Evolutionary conservation across 2,797 vertebrate species (phyloP), one percentile per base, ranked within the genome.

Genomic region (Huso huso): DNA sequence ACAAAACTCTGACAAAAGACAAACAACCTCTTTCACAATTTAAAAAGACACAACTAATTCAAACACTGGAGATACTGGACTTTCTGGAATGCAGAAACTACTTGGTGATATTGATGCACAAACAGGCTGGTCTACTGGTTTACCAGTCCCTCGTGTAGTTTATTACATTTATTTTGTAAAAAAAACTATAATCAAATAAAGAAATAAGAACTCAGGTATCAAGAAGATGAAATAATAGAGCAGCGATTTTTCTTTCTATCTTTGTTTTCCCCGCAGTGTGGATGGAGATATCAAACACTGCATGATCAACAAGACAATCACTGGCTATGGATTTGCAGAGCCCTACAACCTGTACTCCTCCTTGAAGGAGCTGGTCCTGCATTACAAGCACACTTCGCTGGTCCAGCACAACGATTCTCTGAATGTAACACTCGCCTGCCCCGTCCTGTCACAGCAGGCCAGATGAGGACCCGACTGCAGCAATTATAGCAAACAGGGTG

Each of bases 351-450:
- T 96, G 72, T 96, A 95, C 4, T 85, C 85, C 1, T 95, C 94
- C 0, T 90, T 96, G 72, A 93, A 93, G 82, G 94, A 95, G 81
- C 87, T 96, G 83, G 94, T 96, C 57, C 84, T 95, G 67, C 94
- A 96, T 82, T 96, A 95, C 88, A 91, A 93, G 79, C 93, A 95
- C 82, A 93, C 93, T 0, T 95, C 94, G 0, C 90, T 95, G 63
- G 89, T 96, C 66, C 94, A 96, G 69, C 94, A 96, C 91, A 96
- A 95, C 23, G 94, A 96, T 74, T 93, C 93, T 1, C 91, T 96
- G 71, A 90, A 93, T 11, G 94, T 96, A 83, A 94, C 92, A 0
- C 89, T 96, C 74, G 91, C 93, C 10, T 90, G 91, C 80, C 94
- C 93, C 0, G 90, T 96, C 69, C 88, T 92, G 52, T 87, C 92